Base-by-base conservation (phyloP, 1,140 invertebrate species). In the Choristoneura fumiferana region DNA sequence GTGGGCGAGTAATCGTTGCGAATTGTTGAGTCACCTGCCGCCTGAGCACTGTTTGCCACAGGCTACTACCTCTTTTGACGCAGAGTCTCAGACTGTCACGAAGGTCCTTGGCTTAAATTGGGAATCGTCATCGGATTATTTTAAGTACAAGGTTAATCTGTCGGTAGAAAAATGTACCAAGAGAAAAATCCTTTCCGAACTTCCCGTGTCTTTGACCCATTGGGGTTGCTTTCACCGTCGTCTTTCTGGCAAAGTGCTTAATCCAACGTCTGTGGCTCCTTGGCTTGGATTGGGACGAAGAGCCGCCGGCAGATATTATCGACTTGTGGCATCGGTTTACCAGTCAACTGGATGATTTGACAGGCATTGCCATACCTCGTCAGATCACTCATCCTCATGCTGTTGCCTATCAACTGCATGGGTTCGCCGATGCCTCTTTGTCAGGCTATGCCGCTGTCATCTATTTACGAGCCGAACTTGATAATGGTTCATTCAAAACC, bases 221-320 rank as follows among this genome's bases (percentile, higher is more conserved):
- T 76, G 8, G 81, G 80, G 15, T 63, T 78, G 12, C 33, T 82
- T 0, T 56, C 72, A 6, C 86, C 87, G 37, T 79, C 3, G 59
- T 69, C 5, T 62, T 80, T 8, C 35, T 29, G 4, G 74, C 72
- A 0, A 90, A 89, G 64, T 37, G 75, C 1, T 49, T 89, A 8
- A 61, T 89, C 35, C 81, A 87, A 61, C 18, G 69, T 17, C 18
- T 86, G 13, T 89, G 83, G 83, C 14, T 12, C 37, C 8, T 60
- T 8, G 62, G 73, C 9, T 8, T 68, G 0, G 57, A 54, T 35
- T 88, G 84, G 81, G 84, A 89, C 57, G 76, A 82, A n/a, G 5
- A 49, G 1, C 14, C 85, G 38, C 67, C 70, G 8, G 8, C 35
- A 8, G 9, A 70, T 14, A 17, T 71, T 33, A 13, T 45, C 10